phyloP scores from a whole-genome alignment of 2,797 vertebrate genomes.

The Fringilla coelebs region DNA sequence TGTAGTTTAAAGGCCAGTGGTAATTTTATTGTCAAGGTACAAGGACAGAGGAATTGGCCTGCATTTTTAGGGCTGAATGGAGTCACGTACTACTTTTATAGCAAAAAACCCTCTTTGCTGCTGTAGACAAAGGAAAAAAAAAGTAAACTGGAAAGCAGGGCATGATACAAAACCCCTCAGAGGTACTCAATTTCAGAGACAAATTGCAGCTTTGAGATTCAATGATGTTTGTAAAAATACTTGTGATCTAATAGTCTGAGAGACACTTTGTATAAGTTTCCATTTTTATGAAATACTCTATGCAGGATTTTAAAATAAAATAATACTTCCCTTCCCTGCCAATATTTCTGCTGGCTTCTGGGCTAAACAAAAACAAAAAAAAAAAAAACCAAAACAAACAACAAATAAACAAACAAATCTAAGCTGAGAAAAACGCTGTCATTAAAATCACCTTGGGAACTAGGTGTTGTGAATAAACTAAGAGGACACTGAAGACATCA shows the following conservation, averaged over 20 bases:
- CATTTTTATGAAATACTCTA: background rate
- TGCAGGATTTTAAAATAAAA: background rate
- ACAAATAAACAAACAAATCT: background rate
- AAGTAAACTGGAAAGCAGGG: background rate
- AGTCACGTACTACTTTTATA: background rate
- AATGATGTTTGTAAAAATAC: background rate
- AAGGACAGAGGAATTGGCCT: background rate
- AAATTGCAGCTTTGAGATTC: background rate
- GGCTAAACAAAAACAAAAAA: background rate
- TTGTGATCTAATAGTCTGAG: background rate
- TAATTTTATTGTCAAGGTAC: background rate
- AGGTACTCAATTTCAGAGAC: background rate
- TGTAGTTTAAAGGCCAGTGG: background rate
- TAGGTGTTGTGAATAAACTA: background rate
- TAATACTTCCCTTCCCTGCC: background rate
- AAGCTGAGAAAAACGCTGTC: background rate
- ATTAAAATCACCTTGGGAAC: background rate
- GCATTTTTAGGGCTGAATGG: background rate
- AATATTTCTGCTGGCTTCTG: background rate
- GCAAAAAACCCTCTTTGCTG: background rate
- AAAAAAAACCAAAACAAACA: background rate
- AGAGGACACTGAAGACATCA: background rate
- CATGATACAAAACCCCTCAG: background rate
- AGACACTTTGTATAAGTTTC: background rate
- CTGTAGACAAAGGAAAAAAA: background rate